Evolutionary conservation across 2,888 invertebrate species (phyloP).

Genomic region (Pollenia angustigena): DNA sequence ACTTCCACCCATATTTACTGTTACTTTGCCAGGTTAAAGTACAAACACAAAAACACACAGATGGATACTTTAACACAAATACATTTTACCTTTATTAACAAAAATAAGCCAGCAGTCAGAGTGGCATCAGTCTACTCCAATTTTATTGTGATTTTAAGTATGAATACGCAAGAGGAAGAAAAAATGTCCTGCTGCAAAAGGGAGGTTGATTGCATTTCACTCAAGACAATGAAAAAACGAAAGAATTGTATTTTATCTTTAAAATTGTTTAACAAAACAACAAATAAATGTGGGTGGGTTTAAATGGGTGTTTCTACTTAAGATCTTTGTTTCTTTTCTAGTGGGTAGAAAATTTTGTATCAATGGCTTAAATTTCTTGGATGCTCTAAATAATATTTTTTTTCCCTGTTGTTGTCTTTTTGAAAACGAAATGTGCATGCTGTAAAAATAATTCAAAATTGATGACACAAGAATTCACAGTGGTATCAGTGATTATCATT

Average conservation of each 20-base stretch:
- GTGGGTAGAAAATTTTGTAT: conserved; percentile 10
- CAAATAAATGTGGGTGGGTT: conserved; percentile 31
- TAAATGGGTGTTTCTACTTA: conserved; percentile 30
- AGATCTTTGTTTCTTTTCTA: conserved; percentile 40
- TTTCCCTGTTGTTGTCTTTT: neutral
- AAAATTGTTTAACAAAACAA: conserved; percentile 43
- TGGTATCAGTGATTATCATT: neutral
- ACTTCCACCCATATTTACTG: conserved; percentile 43
- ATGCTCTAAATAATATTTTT: conserved; percentile 81
- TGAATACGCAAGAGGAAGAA: neutral
- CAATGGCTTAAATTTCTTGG: conserved; percentile 79
- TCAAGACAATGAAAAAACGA: conserved; percentile 37
- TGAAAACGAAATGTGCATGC: conserved; percentile 73
- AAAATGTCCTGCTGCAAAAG: conserved; percentile 22
- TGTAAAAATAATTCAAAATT: conserved; percentile 17
- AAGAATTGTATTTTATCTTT: conserved; percentile 53
- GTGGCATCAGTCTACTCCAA: conserved; percentile 26
- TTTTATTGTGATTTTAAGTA: conserved; percentile 38
- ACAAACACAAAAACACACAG: conserved; percentile 3
- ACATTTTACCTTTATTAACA: conserved; percentile 24
- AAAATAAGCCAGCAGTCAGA: conserved; percentile 6
- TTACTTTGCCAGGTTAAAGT: conserved; percentile 41
- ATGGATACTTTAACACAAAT: conserved; percentile 1
- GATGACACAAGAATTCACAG: conserved; percentile 22
- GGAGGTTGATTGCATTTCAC: conserved; percentile 44